Base-by-base conservation (phyloP, 2,888 invertebrate genomes). In the Nezara viridula region DNA sequence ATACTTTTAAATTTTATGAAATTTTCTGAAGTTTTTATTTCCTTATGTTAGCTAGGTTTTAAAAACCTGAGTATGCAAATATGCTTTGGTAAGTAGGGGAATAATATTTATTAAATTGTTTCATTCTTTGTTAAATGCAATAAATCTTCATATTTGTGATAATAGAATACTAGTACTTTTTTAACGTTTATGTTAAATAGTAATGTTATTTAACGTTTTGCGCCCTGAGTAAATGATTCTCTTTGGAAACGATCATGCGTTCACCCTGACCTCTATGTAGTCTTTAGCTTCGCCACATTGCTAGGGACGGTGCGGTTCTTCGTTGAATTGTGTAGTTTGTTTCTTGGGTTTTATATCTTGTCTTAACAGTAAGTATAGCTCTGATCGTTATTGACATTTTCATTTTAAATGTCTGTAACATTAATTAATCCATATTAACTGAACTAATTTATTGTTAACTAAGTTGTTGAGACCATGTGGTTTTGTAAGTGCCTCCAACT, bases 271-370 rank as follows among this genome's bases (percentile, higher is more conserved):
- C 6, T 81, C 81, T 44, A 21, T 81, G 81, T 44, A 81, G 81
- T 44, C 81, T 44, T 81, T 44, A 81, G 81, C 81, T 81, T 44
- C 81, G 81, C 81, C 81, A 81, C 81, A 81, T 81, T 81, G 81
- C 44, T 40, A n/a, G 44, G 81, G 6, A n/a, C 81, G n/a, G 81
- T 44, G 40, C 44, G 44, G 40, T 81, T 37, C 14, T 81, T n/a
- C 24, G 40, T 40, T 9, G n/a, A 24, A 44, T 66, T 19, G 32
- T 32, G 19, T 60, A 60, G 19, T 66, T 32, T 32, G 7, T 66
- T 66, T 1, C 32, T 66, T 16, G 32, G 3, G 12, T 37, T 32
- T 2, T n/a, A 66, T 32, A 27, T 66, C 32, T 32, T 66, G 32
- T 32, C 14, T 19, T 16, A 32, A 32, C 32, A 32, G 66, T 66